phyloP scores from a whole-genome alignment of 2,113 vertebrate genomes.

The Felis catus region DNA sequence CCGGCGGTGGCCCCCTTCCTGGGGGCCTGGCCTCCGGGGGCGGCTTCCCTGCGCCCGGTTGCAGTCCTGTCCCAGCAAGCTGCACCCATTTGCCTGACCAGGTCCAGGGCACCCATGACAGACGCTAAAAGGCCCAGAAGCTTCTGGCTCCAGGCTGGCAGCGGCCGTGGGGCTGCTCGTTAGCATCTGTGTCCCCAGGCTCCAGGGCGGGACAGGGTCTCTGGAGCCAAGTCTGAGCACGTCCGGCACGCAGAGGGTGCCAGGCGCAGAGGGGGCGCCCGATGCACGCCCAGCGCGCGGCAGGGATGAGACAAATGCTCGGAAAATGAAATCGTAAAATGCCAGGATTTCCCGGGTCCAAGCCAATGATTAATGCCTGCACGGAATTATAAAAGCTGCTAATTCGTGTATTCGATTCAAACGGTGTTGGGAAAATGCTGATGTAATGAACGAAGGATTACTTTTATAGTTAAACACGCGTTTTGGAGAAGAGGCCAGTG shows the following conservation, averaged over 20 bases:
- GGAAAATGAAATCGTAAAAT: background rate
- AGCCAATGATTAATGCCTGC: background rate
- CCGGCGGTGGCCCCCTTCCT: rapidly evolving
- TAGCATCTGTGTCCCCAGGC: rapidly evolving
- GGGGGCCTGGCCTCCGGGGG: background rate
- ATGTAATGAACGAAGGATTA: background rate
- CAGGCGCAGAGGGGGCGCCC: background rate
- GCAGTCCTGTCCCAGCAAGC: rapidly evolving
- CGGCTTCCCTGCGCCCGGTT: background rate
- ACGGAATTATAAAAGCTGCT: background rate
- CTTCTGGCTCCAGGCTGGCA: background rate
- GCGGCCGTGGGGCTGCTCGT: rapidly evolving
- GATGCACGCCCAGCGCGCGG: rapidly evolving
- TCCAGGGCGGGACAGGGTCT: background rate
- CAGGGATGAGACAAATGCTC: background rate
- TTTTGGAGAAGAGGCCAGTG: background rate
- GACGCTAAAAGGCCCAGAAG: background rate
- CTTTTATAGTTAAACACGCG: background rate
- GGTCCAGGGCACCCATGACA: background rate
- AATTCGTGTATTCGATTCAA: background rate
- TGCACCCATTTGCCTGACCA: background rate
- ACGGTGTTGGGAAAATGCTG: rapidly evolving
- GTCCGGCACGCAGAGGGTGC: background rate
- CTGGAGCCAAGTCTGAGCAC: background rate
- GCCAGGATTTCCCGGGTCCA: background rate